A percentile compares a stretch with the other conserved stretches of the same genome.
These are phyloP conservation scores for Oscheius sp. DNA, from an alignment of 2,888 invertebrate species.

Conservation along the genomic window DNA sequence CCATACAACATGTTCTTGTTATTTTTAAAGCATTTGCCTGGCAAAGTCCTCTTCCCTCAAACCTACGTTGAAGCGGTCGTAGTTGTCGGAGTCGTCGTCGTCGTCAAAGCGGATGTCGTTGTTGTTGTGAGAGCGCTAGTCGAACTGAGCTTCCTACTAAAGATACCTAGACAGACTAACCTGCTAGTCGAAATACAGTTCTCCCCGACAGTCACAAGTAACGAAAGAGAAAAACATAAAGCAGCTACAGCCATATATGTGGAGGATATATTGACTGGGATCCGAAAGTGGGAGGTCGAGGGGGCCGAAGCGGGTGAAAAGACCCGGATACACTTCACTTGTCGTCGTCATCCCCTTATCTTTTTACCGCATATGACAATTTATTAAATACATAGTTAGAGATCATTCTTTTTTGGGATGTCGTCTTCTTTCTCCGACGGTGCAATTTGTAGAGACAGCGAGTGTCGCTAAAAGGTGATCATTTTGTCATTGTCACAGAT, in stretches of 20 bases:
- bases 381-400: background rate
- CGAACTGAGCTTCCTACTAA: background rate
- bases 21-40: too few species aligned
- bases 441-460: constrained; percentile 11
- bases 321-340: background rate
- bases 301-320: background rate
- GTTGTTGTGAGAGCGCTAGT: background rate
- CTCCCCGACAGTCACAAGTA: background rate
- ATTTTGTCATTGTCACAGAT: background rate
- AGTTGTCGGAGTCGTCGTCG: too few species aligned
- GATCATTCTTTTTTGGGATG: constrained; percentile 4
- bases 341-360: background rate
- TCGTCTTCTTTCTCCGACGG: constrained; percentile 1
- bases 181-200: background rate
- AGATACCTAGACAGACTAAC: background rate
- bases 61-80: too few species aligned
- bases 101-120: background rate
- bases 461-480: constrained; percentile 14
- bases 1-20: too few species aligned
- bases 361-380: too few species aligned
- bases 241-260: background rate
- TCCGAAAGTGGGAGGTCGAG: background rate
- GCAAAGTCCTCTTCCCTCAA: too few species aligned
- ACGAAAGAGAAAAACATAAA: background rate
- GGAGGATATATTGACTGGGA: background rate